Evolutionary conservation across 2,797 vertebrate genomes (phyloP), one percentile per base, ranked within the genome.

Genomic region (Danio kyathit): DNA sequence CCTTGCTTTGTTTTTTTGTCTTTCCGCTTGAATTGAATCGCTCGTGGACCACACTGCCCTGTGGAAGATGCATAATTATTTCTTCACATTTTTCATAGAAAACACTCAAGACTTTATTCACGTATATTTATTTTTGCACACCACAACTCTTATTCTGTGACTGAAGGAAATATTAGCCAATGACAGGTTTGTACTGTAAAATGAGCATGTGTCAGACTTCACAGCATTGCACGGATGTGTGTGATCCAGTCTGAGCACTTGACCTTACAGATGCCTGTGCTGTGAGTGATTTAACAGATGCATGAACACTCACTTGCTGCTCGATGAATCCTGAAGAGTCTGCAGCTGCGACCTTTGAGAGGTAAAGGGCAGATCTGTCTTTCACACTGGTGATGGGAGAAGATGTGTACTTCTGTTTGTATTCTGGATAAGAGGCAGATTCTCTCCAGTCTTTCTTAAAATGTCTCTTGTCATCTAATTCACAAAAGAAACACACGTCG

Each of bases 281-380:
- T 74, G 44, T 79, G 56, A 57, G 41, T 87, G 77, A 92, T 87
- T 86, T 91, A 88, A 10, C 38, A 87, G 52, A 89, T 44, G 86
- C 88, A 79, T 80, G 87, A 83, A 88, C 88, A 92, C 95, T 96
- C 93, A 97, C 96, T 64, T 88, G 80, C 82, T 91, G 91, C 46
- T 87, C 6, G 40, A 89, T 83, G 88, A 84, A 84, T 90, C 88
- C 44, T 81, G 89, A 40, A 67, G 77, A 76, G 88, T 92, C 90
- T 74, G 84, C 89, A 66, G 92, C 89, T 85, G 93, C 90, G 91
- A 94, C 85, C 89, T 88, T 91, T 43, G 92, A 93, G 81, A 95
- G 94, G 92, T 95, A 96, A 82, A 88, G 90, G 85, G 91, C 91
- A 2, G 94, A 96, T 90, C 92, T 91, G 87, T 95, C 93, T 92